Evolutionary conservation across 2,888 invertebrate species (phyloP), one percentile per base, ranked within the genome.

Genomic region (Ferdinandea cuprea): DNA sequence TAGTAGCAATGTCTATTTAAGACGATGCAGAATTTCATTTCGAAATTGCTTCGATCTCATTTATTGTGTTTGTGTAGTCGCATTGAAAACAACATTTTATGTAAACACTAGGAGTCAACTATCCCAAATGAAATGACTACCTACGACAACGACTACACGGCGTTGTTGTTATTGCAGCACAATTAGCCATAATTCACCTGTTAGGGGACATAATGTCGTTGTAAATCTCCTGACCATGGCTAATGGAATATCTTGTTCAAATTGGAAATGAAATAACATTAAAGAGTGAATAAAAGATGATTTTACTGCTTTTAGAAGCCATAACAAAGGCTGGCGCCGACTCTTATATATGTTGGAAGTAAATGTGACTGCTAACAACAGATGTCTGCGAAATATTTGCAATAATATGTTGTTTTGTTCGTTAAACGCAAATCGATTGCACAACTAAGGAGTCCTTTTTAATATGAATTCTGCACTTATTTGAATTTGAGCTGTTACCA

Each of bases 171-270:
- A 35, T 42, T 66, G 58, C 58, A 66, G 11, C 25, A 52, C 68
- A 76, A 68, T 68, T 68, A 61, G 61, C 68, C 52, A 76, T 76
- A 61, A 76, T 32, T 76, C 76, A 76, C 68, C 76, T 74, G 65
- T 25, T 30, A 4, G 30, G 3, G 15, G 30, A 76, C 68, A 76
- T 68, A 68, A 68, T 68, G 59, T 61, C 68, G 6, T 21, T 44
- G 52, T 76, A 68, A 76, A 76, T 68, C 68, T 37, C 44, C 44
- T 46, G 37, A 40, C 58, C 66, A 76, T 50, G 59, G 59, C 59
- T 76, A 72, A 72, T 72, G 72, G 58, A 76, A 48, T 61, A 48
- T 61, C 46, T 61, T 48, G 9, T 9, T n/a, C 15, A 19, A 42
- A 40, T 42, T 59, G 15, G 30, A 30, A 42, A 35, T 13, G n/a